These are phyloP conservation scores for Pyrgus malvae DNA, from an alignment of 2,888 invertebrate species.

Conservation along the genomic window DNA sequence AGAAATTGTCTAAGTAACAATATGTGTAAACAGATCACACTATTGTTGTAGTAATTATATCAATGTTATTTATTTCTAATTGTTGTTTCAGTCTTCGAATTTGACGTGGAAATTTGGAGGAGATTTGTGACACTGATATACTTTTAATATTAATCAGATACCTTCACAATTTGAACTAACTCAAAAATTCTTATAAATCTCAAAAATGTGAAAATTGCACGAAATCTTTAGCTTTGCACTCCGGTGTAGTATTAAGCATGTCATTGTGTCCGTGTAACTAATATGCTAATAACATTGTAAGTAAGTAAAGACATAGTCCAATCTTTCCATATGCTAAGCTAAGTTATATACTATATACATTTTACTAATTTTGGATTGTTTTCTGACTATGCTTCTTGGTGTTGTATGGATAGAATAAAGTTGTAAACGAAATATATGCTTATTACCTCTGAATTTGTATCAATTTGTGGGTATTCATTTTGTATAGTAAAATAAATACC, in stretches of 20 bases:
- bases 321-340: slow-evolving; percentile 45
- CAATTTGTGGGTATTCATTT: slow-evolving; percentile 2
- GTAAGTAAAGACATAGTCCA: slow-evolving; percentile 46
- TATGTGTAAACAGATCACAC: slow-evolving; percentile 37
- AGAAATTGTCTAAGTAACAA: slow-evolving; percentile 79
- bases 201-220: slow-evolving; percentile 38
- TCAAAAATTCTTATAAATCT: slow-evolving; percentile 27
- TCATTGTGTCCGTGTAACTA: slow-evolving; percentile 32
- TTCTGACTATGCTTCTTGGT: slow-evolving; percentile 46
- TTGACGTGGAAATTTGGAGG: slow-evolving; percentile 32
- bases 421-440: slow-evolving; percentile 53
- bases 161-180: slow-evolving; percentile 25
- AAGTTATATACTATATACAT: slow-evolving; percentile 40
- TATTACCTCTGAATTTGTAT: slow-evolving; percentile 30
- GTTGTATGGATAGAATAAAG: slow-evolving; percentile 47
- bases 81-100: slow-evolving; percentile 44
- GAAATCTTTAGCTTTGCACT: slow-evolving; percentile 52
- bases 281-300: slow-evolving; percentile 22
- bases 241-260: slow-evolving; percentile 40
- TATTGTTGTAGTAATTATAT: slow-evolving; percentile 58
- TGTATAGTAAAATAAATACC: no score
- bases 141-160: slow-evolving; percentile 16
- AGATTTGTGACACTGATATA: slow-evolving; percentile 43
- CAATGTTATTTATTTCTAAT: slow-evolving; percentile 63
- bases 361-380: slow-evolving; percentile 40